Conservation (phyloP, 2,888 invertebrate genomes). For the Pristionchus japonicus region DNA sequence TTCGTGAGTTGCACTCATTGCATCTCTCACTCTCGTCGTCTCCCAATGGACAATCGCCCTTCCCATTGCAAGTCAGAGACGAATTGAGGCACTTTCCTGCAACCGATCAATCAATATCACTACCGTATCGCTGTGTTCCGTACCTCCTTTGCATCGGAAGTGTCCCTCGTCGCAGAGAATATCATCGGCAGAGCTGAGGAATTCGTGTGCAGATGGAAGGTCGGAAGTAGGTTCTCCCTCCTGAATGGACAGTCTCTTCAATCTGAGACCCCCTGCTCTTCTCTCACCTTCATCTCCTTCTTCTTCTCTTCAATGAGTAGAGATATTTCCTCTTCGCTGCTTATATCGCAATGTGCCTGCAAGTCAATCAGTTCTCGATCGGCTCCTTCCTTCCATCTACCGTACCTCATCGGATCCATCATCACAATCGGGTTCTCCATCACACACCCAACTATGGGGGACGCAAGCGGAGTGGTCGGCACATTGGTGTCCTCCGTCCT, state of each 20-base stretch:
- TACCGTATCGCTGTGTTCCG: not conserved
- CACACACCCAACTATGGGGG: conserved; percentile 58
- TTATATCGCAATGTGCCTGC: conserved; percentile 33
- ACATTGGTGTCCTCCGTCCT: conserved; percentile 47
- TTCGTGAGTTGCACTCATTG: conserved; percentile 51
- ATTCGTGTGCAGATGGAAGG: conserved; percentile 17
- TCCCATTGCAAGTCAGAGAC: conserved; percentile 72
- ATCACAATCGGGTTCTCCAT: conserved; percentile 57
- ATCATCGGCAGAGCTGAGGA: not conserved
- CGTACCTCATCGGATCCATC: conserved; percentile 59
- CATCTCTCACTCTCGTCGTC: conserved; percentile 74
- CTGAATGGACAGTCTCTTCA: not conserved
- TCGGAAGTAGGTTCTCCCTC: not conserved
- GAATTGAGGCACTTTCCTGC: conserved; percentile 53
- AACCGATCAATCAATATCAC: not conserved
- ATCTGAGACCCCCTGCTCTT: not conserved
- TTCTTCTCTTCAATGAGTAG: not conserved
- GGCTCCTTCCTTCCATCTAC: not conserved
- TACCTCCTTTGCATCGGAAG: conserved; percentile 46
- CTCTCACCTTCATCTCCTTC: not conserved
- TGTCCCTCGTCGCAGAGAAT: conserved; percentile 16
- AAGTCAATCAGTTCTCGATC: not conserved
- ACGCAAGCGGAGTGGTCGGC: conserved; percentile 54
- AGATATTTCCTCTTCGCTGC: not conserved
- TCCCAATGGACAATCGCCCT: conserved; percentile 73